Evolutionary conservation across 2,797 vertebrate species (phyloP).

Genomic region (Loris lydekkerianus): DNA sequence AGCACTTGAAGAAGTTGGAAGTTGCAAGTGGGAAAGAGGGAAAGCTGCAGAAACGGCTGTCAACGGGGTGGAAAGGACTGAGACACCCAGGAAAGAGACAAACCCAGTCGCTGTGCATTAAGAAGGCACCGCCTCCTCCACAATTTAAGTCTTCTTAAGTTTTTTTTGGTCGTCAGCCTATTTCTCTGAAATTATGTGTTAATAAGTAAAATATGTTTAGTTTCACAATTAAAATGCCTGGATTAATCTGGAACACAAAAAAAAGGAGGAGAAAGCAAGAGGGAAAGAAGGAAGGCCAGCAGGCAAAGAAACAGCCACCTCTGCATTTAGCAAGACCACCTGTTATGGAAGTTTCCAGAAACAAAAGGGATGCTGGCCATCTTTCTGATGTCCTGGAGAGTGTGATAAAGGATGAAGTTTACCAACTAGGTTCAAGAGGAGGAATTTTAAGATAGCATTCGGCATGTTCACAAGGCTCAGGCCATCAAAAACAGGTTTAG

Average conservation of each 20-base stretch:
- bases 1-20: background rate
- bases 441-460: background rate
- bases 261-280: background rate
- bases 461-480: background rate
- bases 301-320: background rate
- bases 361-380: background rate
- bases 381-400: background rate
- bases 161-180: background rate
- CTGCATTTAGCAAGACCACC: background rate
- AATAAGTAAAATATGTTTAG: background rate
- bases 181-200: background rate
- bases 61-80: fast-evolving
- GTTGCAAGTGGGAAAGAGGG: background rate
- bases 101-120: background rate
- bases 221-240: background rate
- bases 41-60: background rate
- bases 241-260: background rate
- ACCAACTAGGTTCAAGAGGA: background rate
- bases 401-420: background rate
- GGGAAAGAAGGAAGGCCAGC: too few relatives aligned
- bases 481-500: background rate
- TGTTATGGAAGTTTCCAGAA: slow-evolving; percentile 3
- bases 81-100: background rate
- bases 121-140: background rate
- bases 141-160: background rate